Evolutionary conservation across 2,113 vertebrate species (phyloP), one percentile per base, ranked within the genome.

Genomic region (Crypturellus undulatus): DNA sequence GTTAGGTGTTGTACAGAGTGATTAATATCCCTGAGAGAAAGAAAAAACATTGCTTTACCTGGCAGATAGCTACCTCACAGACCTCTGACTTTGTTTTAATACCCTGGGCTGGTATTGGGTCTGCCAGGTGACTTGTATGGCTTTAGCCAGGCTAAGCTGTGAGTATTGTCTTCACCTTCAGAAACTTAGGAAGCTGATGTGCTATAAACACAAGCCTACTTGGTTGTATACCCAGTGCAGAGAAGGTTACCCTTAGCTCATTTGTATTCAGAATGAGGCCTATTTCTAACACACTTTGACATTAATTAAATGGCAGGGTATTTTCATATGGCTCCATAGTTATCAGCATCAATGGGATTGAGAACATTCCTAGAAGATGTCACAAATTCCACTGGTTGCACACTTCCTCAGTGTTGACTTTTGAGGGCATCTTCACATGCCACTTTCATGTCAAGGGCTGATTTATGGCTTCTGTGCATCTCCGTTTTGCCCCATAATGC

Each of bases 181-280:
- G 30, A 63, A 71, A 28, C 12, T 0, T 63, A 16, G 51, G 43
- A 72, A 76, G 10, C 20, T 26, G 3, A 22, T 2, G 42, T 8
- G 4, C 32, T 34, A 18, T 21, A 59, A 79, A 36, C 0, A 1
- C 25, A 45, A 38, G 64, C 4, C 19, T 71, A 7, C 38, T 32
- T 5, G 3, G 32, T 85, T 83, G 34, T 67, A 24, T 2, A 1
- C 8, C 10, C 38, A 6, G 8, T 63, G 45, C 25, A 0, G 0
- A 24, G 45, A 32, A 28, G n/a, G 13, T 34, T 10, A 8, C 19
- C 12, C 20, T 43, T 77, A 6, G 22, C 72, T 90, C 40, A 36
- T 6, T 28, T 34, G 3, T 34, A 11, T 0, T 40, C 16, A 77
- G n/a, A 73, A 47, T 64, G 68, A 20, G 2, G 15, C 26, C 36